Evolutionary conservation across 2,113 vertebrate genomes (phyloP), one percentile per base, ranked within the genome.

Genomic region (Tricholaema leucomelas): DNA sequence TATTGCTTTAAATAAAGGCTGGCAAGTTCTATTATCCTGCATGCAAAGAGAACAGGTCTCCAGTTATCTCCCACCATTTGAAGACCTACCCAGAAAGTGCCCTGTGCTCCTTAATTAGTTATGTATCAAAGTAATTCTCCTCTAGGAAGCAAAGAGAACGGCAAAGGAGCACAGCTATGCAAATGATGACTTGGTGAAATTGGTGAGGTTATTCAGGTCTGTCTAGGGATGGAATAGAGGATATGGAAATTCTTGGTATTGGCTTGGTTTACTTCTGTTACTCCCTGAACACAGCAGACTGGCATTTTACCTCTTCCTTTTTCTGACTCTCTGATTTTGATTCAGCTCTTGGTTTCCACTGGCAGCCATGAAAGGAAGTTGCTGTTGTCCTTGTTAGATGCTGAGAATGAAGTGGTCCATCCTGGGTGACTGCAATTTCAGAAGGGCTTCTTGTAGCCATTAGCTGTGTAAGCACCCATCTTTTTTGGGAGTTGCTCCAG

Each of bases 1-100:
- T 84, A 48, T 21, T 81, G 65, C 70, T 91, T 94, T 77, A 38
- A 77, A 76, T 84, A 69, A 93, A 83, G 11, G 50, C 55, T 72
- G 80, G 50, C n/a, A 81, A 76, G 30, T 20, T 81, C 56, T 78
- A 25, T 77, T 73, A 38, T 48, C 9, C 64, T 20, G 6, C 13
- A 7, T 18, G 69, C 31, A 81, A 65, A 46, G 55, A 60, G 83
- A 87, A 8, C 30, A 76, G 54, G 15, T 76, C 86, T 88, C 63
- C 75, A 56, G 38, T 35, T 65, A 63, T 74, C 65, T 42, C 15
- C 30, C 63, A 33, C 69, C 69, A 15, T 63, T 86, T 64, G 61
- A 69, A 35, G 65, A n/a, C 84, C 76, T 46, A 2, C n/a, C 40
- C 55, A 12, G 65, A 10, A 40, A 44, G 46, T 61, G 75, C 38